These are phyloP conservation scores for Vombatus ursinus DNA, from an alignment of 2,113 vertebrate genomes.

Conservation along the genomic window DNA sequence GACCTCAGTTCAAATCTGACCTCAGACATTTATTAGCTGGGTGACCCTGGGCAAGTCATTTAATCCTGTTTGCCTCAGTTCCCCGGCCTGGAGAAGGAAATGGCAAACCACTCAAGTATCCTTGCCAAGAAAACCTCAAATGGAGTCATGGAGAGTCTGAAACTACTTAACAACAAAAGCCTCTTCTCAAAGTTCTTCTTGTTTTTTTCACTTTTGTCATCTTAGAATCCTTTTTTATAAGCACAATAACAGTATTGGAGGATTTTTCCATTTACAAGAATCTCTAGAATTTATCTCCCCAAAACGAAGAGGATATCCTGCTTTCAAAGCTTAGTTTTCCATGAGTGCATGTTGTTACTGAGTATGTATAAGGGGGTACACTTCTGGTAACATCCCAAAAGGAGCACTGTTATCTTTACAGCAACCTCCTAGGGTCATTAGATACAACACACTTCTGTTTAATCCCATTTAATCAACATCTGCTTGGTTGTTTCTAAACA, in stretches of 20 bases:
- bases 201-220: neutral
- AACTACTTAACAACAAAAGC: neutral
- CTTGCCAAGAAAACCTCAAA: neutral
- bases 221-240: neutral
- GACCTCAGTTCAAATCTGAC: neutral
- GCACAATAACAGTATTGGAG: neutral
- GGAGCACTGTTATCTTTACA: neutral
- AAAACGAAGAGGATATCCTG: neutral
- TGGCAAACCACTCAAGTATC: neutral
- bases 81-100: neutral
- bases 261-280: neutral
- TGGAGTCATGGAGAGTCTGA: neutral
- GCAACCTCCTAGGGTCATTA: neutral
- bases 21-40: neutral
- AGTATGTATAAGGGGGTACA: neutral
- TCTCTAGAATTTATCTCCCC: neutral
- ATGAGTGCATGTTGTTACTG: neutral
- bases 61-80: neutral
- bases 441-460: neutral
- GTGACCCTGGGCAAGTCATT: neutral
- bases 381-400: neutral
- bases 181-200: neutral
- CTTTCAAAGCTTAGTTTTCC: neutral
- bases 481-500: neutral
- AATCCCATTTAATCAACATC: neutral